Percentiles rank a stretch among this genome's conserved stretches.
Evolutionary conservation across 2,888 invertebrate species (phyloP).

Genomic region (Tetragnatha montana): DNA sequence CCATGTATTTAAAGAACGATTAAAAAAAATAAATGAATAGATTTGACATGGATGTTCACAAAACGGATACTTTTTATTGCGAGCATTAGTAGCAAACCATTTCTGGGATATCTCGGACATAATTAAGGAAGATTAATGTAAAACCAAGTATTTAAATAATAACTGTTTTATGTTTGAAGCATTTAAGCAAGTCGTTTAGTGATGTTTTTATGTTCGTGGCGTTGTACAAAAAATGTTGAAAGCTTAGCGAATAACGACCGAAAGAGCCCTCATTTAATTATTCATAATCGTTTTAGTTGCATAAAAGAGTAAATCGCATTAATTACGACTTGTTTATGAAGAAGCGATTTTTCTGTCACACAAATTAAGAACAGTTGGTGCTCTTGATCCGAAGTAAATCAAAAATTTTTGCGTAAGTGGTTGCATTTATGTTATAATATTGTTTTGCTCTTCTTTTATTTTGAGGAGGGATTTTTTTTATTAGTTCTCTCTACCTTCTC

Average conservation of each 20-base stretch:
- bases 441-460: too few relatives aligned
- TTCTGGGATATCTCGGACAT: not conserved
- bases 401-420: too few relatives aligned
- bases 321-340: not conserved
- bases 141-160: not conserved
- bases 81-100: not conserved
- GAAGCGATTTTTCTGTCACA: not conserved
- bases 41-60: not conserved
- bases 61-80: not conserved
- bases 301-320: not conserved
- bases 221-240: not conserved
- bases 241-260: not conserved
- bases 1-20: not conserved
- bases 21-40: not conserved
- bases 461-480: too few relatives aligned
- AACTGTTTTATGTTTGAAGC: constrained; percentile 3
- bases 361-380: too few relatives aligned
- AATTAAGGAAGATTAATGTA: not conserved
- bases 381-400: too few relatives aligned
- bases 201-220: not conserved
- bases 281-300: not conserved
- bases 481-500: too few relatives aligned
- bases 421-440: too few relatives aligned
- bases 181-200: not conserved
- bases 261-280: not conserved